Evolutionary conservation across 2,888 invertebrate species (phyloP).

Genomic region (Synergus itoensis): DNA sequence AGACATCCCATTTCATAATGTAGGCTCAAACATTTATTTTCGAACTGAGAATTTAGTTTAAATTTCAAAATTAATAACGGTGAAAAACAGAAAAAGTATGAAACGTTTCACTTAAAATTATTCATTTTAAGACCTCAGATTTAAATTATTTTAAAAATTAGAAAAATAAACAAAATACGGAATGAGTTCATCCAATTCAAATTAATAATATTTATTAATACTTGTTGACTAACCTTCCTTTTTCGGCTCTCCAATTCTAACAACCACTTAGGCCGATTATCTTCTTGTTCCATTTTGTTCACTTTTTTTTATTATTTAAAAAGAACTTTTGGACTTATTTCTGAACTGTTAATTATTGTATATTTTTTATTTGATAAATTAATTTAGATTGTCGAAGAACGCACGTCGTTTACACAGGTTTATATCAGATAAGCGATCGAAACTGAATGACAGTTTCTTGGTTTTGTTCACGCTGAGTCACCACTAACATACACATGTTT

Average conservation of each 20-base stretch:
- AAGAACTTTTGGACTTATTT: not conserved
- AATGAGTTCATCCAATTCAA: no score
- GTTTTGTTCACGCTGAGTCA: conserved; percentile 17
- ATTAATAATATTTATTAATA: not conserved
- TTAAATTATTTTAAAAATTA: not conserved
- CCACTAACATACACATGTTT: conserved; percentile 2
- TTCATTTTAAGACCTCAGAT: no score
- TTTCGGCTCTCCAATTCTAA: conserved; percentile 74
- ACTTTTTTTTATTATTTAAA: not conserved
- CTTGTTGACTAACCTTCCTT: conserved; percentile 66
- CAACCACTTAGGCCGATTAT: conserved; percentile 73
- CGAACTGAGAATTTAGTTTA: no score
- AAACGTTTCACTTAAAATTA: no score
- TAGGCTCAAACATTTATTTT: no score
- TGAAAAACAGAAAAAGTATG: no score
- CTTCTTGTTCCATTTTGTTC: conserved; percentile 62
- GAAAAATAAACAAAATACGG: not conserved
- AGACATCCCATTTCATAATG: not conserved
- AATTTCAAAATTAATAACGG: no score
- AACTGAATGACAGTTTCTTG: not conserved
- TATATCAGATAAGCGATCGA: conserved; percentile 9
- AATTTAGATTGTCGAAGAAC: not conserved
- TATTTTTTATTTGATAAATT: not conserved
- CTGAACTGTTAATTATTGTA: not conserved
- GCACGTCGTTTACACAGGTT: not conserved